Evolutionary conservation across 2,113 vertebrate genomes (phyloP), one percentile per base, ranked within the genome.

Genomic region (Phocoena phocoena): DNA sequence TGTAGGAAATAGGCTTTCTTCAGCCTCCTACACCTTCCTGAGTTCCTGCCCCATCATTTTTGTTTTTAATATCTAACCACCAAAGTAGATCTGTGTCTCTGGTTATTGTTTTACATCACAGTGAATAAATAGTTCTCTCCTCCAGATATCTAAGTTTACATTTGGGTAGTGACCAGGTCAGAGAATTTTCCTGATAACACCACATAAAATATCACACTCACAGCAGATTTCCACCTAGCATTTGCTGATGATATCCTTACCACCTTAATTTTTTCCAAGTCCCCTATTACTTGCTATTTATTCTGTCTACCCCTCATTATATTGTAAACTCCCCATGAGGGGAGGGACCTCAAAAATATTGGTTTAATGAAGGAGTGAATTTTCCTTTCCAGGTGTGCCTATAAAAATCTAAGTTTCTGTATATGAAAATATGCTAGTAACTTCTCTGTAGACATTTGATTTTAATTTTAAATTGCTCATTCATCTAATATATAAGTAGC

Each of bases 401-500:
- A 9, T 28, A 41, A 88, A 60, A 71, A 90, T 53, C 70, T 76
- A 92, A 55, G 63, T 63, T 41, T 83, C 36, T 28, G 25, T 36
- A 3, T n/a, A 31, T 9, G 18, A 53, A 93, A 85, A 92, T 11
- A 74, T 85, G 60, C 26, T 31, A 33, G 44, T 25, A 38, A 82
- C 7, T 82, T 90, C 58, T 70, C 58, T 38, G 71, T 0, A 93
- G 68, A 94, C 89, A 85, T 23, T 26, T 44, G 6, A 71, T 73
- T 89, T 96, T 81, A 71, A 89, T 88, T 74, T 96, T 90, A 71
- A 96, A 79, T 63, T 81, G 6, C 1, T 92, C 92, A 89, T 60
- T 55, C 41, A 86, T 84, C 58, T 68, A 90, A 87, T 68, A 90
- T 20, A 1, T 63, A 96, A 63, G 26, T 58, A 68, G 55, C 38